Conservation (phyloP, 2,888 invertebrate genomes). For the Chrysotoxum bicinctum region DNA sequence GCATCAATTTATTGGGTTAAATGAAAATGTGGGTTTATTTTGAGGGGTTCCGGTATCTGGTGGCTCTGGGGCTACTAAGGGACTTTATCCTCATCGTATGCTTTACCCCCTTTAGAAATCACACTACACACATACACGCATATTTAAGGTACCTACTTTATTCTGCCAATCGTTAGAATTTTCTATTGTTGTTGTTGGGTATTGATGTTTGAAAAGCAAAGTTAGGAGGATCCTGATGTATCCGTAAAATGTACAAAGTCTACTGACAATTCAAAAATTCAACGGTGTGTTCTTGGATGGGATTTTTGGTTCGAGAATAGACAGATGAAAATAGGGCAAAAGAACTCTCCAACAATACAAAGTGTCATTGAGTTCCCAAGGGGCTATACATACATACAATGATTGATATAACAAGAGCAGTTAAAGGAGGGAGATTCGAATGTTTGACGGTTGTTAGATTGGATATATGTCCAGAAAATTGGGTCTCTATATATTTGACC, state of each 20-base stretch:
- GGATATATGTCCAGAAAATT: constrained; percentile 37
- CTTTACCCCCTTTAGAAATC: background rate
- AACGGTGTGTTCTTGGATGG: background rate
- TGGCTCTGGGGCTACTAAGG: constrained; percentile 1
- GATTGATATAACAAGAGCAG: constrained; percentile 52
- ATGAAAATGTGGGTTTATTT: constrained; percentile 59
- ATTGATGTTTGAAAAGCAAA: constrained; percentile 37
- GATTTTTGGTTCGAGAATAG: background rate
- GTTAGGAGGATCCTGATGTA: background rate
- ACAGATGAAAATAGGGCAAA: background rate
- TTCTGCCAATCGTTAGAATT: constrained; percentile 14
- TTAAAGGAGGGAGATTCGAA: constrained; percentile 6
- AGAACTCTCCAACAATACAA: constrained; percentile 24
- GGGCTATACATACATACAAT: constrained; percentile 34
- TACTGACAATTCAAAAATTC: constrained; percentile 29
- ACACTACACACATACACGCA: background rate
- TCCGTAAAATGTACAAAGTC: background rate
- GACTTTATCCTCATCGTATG: constrained; percentile 12
- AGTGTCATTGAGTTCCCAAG: constrained; percentile 58
- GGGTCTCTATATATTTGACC: constrained; percentile 31
- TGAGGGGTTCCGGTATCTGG: constrained; percentile 38
- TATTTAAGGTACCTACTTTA: background rate
- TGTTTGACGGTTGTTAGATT: constrained; percentile 44
- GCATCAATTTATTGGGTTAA: constrained; percentile 58
- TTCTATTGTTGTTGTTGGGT: constrained; percentile 1